phyloP scores from a whole-genome alignment of 2,797 vertebrate genomes.

The Artibeus jamaicensis region DNA sequence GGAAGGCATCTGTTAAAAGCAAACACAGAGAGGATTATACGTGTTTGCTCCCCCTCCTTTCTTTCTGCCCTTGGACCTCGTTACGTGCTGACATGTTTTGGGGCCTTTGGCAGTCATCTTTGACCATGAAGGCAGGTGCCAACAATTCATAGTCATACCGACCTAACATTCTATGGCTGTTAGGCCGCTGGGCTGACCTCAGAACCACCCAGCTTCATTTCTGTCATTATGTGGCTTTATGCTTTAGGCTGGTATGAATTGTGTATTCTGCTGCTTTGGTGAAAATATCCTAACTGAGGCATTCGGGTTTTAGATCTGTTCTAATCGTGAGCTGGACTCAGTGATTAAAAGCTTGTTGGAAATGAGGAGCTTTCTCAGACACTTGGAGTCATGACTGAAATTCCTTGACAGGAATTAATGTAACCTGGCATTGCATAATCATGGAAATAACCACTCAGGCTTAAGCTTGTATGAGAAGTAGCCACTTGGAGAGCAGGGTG shows the following conservation, averaged over 20 bases:
- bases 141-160: background rate
- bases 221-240: background rate
- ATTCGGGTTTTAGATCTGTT: slow-evolving; percentile 10
- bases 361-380: background rate
- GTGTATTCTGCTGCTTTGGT: background rate
- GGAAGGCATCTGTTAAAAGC: background rate
- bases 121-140: background rate
- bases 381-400: background rate
- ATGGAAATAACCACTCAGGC: background rate
- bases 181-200: accelerated
- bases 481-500: background rate
- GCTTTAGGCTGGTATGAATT: background rate
- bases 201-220: background rate
- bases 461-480: slow-evolving; percentile 17
- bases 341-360: slow-evolving; percentile 22
- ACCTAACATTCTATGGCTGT: background rate
- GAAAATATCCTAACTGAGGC: background rate
- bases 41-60: background rate
- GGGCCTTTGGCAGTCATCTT: background rate
- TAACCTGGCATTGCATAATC: background rate
- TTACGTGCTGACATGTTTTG: background rate
- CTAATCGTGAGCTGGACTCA: background rate
- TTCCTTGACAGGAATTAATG: background rate
- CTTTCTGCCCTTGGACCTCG: background rate
- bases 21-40: background rate